phyloP scores from a whole-genome alignment of 2,113 vertebrate species.

The Nerophis ophidion region DNA sequence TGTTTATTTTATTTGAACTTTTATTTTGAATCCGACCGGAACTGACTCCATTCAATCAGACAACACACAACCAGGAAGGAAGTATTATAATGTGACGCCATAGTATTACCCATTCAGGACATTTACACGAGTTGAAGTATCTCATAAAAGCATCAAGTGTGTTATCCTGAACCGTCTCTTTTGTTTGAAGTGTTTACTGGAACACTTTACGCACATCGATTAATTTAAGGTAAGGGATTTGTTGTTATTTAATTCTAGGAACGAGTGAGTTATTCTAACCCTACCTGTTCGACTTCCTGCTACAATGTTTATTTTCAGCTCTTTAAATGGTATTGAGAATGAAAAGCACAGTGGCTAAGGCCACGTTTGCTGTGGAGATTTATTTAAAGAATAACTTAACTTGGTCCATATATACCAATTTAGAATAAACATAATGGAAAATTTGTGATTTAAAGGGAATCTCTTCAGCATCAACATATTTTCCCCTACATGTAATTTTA shows the following conservation, averaged over 20 bases:
- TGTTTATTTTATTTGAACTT: neutral
- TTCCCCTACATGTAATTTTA: too few species aligned
- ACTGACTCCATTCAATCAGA: conserved; percentile 49
- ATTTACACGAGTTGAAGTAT: conserved; percentile 38
- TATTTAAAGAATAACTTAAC: neutral
- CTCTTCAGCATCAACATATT: too few species aligned
- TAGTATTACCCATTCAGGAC: conserved; percentile 43
- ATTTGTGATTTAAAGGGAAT: neutral
- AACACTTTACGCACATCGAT: neutral
- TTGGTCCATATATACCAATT: neutral
- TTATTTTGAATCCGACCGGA: conserved; percentile 42
- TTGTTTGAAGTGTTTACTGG: neutral
- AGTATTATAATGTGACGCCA: too few species aligned
- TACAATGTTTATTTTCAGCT: neutral
- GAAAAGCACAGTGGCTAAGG: neutral
- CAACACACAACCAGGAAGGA: conserved; percentile 53
- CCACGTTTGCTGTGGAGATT: neutral
- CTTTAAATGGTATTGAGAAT: neutral
- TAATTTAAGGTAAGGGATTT: conserved; percentile 32
- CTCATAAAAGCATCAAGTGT: conserved; percentile 22
- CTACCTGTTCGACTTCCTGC: neutral
- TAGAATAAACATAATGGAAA: neutral
- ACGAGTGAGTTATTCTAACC: neutral
- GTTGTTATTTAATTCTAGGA: neutral
- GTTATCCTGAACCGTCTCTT: conserved; percentile 7